Base-by-base conservation (phyloP, 2,113 vertebrate genomes). In the Gopherus evgoodei region DNA sequence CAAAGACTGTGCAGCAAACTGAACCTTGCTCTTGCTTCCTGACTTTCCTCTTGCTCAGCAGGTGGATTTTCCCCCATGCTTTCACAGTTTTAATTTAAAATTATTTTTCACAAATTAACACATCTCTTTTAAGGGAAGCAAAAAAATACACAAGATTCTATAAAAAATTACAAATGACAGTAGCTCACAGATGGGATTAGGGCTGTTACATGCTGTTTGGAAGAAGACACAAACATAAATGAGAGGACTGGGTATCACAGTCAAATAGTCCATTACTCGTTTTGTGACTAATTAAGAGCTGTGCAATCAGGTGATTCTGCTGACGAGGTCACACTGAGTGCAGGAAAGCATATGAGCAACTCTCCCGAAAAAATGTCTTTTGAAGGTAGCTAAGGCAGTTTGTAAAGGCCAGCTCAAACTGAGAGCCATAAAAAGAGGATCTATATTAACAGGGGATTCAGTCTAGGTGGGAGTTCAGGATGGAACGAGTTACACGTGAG, bases 51-150 rank as follows among this genome's bases (percentile, higher is more conserved):
- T 72, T 42, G 94, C 84, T 62, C 87, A n/a, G 57, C 81, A 91
- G 75, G 52, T 47, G 12, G 12, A 69, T 90, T 95, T 38, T 90
- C 59, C 79, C 14, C 86, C 84, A 81, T 82, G 80, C 49, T 94
- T 87, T 90, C 85, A 5, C 52, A 72, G n/a, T 56, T 92, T 93
- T 89, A 65, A 38, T 88, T 96, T 92, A 90, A 25, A 88, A n/a
- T 56, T 89, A 42, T 53, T 81, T 91, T 91, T 94, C 95, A 96
- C 54, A 93, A 92, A 96, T 97, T 86, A 96, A 87, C 80, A 83
- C 83, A 6, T 95, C 85, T 96, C 53, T 65, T n/a, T 29, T 57
- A 81, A 90, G 69, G 56, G 62, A 27, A 62, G 27, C 21, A 83
- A 88, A 38, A 56, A 89, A 94, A 72, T 4, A 47, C 11, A 75